A percentile compares a stretch with the other conserved stretches of the same genome.
Evolutionary conservation across 1,140 invertebrate genomes (phyloP).

Genomic region (Prorops nasuta): DNA sequence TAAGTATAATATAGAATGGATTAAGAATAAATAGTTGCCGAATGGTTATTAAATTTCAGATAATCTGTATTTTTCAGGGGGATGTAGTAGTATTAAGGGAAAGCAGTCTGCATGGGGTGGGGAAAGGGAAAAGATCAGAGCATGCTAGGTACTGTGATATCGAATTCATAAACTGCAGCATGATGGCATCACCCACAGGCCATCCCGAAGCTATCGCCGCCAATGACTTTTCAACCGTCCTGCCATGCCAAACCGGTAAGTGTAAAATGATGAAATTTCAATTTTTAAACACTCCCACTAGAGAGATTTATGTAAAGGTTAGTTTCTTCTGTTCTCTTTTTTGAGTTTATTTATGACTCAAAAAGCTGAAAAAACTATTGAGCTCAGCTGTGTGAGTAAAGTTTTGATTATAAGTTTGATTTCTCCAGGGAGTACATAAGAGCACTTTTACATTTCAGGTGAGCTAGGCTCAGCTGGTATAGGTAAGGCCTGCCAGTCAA

Average conservation of each 20-base stretch:
- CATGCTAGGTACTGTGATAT: slow-evolving; percentile 59
- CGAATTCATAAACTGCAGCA: slow-evolving; percentile 58
- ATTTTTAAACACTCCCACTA: no score
- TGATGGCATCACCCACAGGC: slow-evolving; percentile 56
- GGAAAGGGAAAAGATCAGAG: slow-evolving; percentile 54
- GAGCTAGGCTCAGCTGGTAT: slow-evolving; percentile 53
- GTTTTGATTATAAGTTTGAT: no score
- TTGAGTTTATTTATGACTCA: neutral
- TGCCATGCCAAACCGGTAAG: slow-evolving; percentile 55
- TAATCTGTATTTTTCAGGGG: slow-evolving; percentile 38
- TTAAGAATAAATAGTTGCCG: neutral
- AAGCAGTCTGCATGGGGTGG: slow-evolving; percentile 57
- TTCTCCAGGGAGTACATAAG: no score
- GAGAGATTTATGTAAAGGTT: no score
- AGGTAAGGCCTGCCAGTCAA: slow-evolving; percentile 53
- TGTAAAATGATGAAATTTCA: no score
- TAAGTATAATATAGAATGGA: slow-evolving; percentile 23
- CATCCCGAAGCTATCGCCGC: slow-evolving; percentile 57
- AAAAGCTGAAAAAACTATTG: slow-evolving; percentile 29
- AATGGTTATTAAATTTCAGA: neutral
- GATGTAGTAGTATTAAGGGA: slow-evolving; percentile 59
- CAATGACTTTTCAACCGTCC: slow-evolving; percentile 59
- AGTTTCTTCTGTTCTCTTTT: slow-evolving; percentile 1
- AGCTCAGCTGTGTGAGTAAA: slow-evolving; percentile 28
- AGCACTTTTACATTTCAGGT: no score